A percentile compares a stretch with the other conserved stretches of the same genome.
phyloP scores from a whole-genome alignment of 2,113 vertebrate genomes.

The Corvus moneduloides region DNA sequence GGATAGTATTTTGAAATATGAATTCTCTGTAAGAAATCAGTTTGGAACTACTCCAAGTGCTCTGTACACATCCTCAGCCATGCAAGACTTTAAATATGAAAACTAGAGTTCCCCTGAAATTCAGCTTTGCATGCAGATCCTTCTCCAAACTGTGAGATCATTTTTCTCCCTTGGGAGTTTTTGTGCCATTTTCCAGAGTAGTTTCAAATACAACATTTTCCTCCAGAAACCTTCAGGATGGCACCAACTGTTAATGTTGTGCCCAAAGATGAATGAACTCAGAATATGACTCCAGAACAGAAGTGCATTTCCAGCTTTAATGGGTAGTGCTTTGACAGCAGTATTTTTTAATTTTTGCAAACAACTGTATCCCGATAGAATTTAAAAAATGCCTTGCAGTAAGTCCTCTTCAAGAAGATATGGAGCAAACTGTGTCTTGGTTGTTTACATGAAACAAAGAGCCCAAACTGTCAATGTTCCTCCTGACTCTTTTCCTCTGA shows the following conservation, averaged over 20 bases:
- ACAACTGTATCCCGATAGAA: accelerated
- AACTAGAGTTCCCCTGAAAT: neutral
- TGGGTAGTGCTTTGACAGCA: neutral
- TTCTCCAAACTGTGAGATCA: neutral
- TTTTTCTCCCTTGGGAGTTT: neutral
- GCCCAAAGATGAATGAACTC: neutral
- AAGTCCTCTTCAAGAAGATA: neutral
- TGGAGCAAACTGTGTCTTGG: neutral
- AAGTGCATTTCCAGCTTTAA: neutral
- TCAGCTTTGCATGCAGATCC: neutral
- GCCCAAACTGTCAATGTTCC: neutral
- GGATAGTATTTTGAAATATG: neutral
- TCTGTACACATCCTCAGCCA: neutral
- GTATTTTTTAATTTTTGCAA: neutral
- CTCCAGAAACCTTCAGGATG: neutral
- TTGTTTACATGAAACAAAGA: neutral
- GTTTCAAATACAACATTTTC: neutral
- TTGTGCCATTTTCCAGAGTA: neutral
- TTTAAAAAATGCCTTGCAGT: neutral
- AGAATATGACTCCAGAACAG: neutral
- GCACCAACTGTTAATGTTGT: neutral
- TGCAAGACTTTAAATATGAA: neutral
- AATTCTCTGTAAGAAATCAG: neutral
- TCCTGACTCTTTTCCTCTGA: neutral
- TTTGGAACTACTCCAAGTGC: neutral